These are phyloP conservation scores for Caenorhabditis zanzibari DNA, from an alignment of 2,888 invertebrate genomes.

Conservation along the genomic window DNA sequence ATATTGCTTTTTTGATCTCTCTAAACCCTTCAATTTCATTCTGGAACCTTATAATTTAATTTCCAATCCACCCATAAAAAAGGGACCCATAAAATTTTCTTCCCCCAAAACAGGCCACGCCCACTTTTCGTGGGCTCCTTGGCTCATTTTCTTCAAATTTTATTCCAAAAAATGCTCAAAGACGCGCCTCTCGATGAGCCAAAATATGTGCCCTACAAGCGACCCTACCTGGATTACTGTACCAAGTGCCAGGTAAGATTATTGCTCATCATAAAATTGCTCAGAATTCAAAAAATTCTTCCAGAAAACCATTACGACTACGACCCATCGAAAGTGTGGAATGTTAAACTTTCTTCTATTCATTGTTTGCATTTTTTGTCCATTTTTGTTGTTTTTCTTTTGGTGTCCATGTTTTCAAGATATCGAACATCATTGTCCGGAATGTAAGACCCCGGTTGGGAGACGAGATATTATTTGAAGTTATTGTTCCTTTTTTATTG, in stretches of 20 bases:
- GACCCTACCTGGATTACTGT: slow-evolving; percentile 34
- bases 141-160: no score
- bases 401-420: slow-evolving; percentile 45
- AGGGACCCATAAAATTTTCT: no score
- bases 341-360: slow-evolving; percentile 40
- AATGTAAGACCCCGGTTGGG: slow-evolving; percentile 30
- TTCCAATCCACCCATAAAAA: no score
- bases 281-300: background rate
- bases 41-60: no score
- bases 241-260: slow-evolving; percentile 19
- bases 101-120: no score
- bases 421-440: slow-evolving; percentile 28
- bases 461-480: slow-evolving; percentile 22
- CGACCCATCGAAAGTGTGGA: slow-evolving; percentile 12
- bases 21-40: no score
- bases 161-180: no score
- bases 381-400: slow-evolving; percentile 21
- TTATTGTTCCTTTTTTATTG: no score
- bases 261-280: background rate
- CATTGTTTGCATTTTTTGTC: slow-evolving; percentile 37
- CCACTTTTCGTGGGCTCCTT: no score
- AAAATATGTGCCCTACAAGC: slow-evolving; percentile 4
- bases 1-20: no score
- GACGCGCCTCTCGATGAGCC: no score
- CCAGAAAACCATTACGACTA: slow-evolving; percentile 23